Conservation (phyloP, 2,797 vertebrate genomes). For the Anableps anableps region DNA sequence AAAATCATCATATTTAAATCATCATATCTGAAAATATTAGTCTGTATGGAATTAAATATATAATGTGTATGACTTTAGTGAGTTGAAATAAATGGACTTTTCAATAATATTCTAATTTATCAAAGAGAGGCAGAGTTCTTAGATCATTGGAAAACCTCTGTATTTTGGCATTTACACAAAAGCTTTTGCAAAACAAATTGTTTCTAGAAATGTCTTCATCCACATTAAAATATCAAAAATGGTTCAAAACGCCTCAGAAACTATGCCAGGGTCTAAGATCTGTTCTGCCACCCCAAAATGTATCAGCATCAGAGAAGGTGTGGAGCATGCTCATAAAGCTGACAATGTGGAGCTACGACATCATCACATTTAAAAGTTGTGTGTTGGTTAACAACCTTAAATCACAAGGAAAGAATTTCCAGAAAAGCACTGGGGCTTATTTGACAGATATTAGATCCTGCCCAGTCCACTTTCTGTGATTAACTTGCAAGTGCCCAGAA, state of each 20-base stretch:
- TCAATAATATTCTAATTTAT: background rate
- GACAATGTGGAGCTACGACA: background rate
- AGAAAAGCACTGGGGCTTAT: conserved; percentile 34
- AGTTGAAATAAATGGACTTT: background rate
- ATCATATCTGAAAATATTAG: background rate
- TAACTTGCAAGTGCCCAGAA: conserved; percentile 17
- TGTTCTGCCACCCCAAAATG: background rate
- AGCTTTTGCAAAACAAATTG: background rate
- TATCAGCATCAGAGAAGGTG: background rate
- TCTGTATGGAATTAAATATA: background rate
- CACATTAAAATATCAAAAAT: background rate
- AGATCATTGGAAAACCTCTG: background rate
- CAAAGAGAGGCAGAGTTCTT: background rate
- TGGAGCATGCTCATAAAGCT: background rate
- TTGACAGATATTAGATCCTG: conserved; percentile 12
- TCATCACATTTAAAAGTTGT: background rate
- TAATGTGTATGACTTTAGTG: background rate
- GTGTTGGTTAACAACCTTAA: background rate
- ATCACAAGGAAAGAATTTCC: conserved; percentile 17
- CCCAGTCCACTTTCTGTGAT: conserved; percentile 11
- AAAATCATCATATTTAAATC: too few species aligned
- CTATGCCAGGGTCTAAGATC: background rate
- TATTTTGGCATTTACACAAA: background rate
- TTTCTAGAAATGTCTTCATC: background rate
- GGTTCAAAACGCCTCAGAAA: background rate